Evolutionary conservation across 2,797 vertebrate species (phyloP), one percentile per base, ranked within the genome.

Genomic region (Pseudochirops corinnae): DNA sequence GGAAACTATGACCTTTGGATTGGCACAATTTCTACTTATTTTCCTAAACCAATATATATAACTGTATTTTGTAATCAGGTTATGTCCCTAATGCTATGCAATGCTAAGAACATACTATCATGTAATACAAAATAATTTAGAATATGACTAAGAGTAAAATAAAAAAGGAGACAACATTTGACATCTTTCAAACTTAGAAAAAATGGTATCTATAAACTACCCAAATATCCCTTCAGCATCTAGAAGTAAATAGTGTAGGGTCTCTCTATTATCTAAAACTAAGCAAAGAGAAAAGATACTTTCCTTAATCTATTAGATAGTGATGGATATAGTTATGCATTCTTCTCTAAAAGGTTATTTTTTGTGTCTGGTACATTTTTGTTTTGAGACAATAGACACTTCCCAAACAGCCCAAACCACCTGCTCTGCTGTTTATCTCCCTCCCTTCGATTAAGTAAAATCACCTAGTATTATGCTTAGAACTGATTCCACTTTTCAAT

Each of bases 1-100:
- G 62, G 94, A n/a, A 96, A 96, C 28, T 93, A 91, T 11, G 53
- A 95, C 52, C 82, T 96, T 90, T 67, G 87, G 56, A 87, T 50
- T 87, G 24, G 10, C 39, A 50, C 39, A 26, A 46, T 50, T 26
- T 50, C 67, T 46, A 46, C 21, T 87, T 39, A 74, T 74, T 39
- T 50, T 46, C 39, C 39, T 87, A 10, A 87, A 87, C 74, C 39
- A 46, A 26, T 26, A 46, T 18, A 26, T 46, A 46, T 46, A 46
- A 46, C 29, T 82, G 74, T 82, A 82, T 21, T 82, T 46, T 26
- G 21, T 82, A 82, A 46, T 46, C 39, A 46, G 39, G 39, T 26
- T 82, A 82, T 50, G 10, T 87, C 39, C 39, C 26, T 87, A 87
- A 82, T 82, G 67, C 16, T 26, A 87, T 46, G 39, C 21, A 87